Conservation (phyloP, 1,140 invertebrate species). For the Colletes latitarsis region DNA sequence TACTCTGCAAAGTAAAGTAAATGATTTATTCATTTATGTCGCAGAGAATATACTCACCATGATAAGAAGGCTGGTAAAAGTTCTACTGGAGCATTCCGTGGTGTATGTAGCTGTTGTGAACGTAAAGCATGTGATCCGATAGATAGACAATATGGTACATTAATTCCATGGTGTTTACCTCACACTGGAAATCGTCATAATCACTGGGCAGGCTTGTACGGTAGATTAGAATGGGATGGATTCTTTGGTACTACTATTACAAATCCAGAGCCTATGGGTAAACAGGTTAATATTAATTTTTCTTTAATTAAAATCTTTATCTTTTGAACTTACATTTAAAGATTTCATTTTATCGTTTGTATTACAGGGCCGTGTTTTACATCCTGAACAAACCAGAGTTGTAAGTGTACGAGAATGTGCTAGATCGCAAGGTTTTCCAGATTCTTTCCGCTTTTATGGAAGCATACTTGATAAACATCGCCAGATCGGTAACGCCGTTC, state of each 20-base stretch:
- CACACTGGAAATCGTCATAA: conserved; percentile 94
- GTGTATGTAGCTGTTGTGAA: conserved; percentile 90
- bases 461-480: conserved; percentile 89
- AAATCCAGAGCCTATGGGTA: conserved; percentile 95
- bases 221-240: conserved; percentile 91
- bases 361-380: conserved; percentile 87
- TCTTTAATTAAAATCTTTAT: not conserved
- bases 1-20: not conserved
- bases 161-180: conserved; percentile 95
- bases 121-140: conserved; percentile 85
- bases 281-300: conserved; percentile 83
- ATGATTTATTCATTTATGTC: conserved; percentile 12
- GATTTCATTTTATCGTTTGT: not conserved
- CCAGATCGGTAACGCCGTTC: conserved; percentile 95
- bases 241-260: conserved; percentile 93
- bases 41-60: conserved; percentile 86
- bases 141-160: conserved; percentile 91
- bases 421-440: conserved; percentile 92
- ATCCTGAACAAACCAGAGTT: conserved; percentile 91
- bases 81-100: conserved; percentile 84
- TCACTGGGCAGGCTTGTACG: conserved; percentile 89
- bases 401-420: conserved; percentile 94
- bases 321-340: not conserved
- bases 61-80: conserved; percentile 87
- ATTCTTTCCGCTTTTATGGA: conserved; percentile 90